phyloP scores from a whole-genome alignment of 1,140 invertebrate species.

The honey bee (Apis mellifera) region DNA sequence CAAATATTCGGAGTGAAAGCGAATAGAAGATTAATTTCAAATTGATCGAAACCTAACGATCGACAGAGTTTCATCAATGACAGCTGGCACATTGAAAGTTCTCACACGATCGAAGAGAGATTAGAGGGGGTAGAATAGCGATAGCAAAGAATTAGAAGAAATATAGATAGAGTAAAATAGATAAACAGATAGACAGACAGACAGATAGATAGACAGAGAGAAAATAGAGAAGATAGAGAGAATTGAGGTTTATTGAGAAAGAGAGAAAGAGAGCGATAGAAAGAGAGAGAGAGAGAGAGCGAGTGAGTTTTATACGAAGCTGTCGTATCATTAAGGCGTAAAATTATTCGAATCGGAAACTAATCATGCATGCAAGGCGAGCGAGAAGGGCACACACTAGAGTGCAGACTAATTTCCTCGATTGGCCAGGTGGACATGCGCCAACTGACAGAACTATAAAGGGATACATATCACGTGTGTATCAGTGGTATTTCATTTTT shows the following conservation, averaged over 20 bases:
- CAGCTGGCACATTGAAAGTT: slow-evolving; percentile 53
- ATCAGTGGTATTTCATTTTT: slow-evolving; percentile 71
- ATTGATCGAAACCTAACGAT: slow-evolving; percentile 17
- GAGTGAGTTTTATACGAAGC: slow-evolving; percentile 54
- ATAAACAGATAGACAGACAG: not conserved
- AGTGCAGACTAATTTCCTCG: slow-evolving; percentile 78
- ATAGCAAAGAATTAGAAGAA: slow-evolving; percentile 23
- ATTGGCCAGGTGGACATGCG: slow-evolving; percentile 78
- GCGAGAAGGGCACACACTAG: slow-evolving; percentile 76
- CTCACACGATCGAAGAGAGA: slow-evolving; percentile 49
- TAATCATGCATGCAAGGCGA: slow-evolving; percentile 78
- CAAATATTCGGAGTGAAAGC: not conserved
- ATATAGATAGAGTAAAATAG: not conserved
- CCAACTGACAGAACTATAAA: slow-evolving; percentile 74
- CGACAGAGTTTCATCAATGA: slow-evolving; percentile 47
- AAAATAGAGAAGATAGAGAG: slow-evolving; percentile 22
- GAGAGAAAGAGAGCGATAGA: slow-evolving; percentile 37
- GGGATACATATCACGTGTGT: slow-evolving; percentile 67
- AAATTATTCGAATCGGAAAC: slow-evolving; percentile 70
- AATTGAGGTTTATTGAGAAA: slow-evolving; percentile 21
- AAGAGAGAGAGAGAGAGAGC: slow-evolving; percentile 22
- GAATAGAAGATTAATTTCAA: slow-evolving; percentile 29
- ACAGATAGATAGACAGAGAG: not conserved
- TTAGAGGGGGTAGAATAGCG: slow-evolving; percentile 2
- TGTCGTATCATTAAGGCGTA: slow-evolving; percentile 63